A percentile compares a stretch with the other conserved stretches of the same genome.
Evolutionary conservation across 2,797 vertebrate genomes (phyloP).

Genomic region (Yasuhikotakia modesta): DNA sequence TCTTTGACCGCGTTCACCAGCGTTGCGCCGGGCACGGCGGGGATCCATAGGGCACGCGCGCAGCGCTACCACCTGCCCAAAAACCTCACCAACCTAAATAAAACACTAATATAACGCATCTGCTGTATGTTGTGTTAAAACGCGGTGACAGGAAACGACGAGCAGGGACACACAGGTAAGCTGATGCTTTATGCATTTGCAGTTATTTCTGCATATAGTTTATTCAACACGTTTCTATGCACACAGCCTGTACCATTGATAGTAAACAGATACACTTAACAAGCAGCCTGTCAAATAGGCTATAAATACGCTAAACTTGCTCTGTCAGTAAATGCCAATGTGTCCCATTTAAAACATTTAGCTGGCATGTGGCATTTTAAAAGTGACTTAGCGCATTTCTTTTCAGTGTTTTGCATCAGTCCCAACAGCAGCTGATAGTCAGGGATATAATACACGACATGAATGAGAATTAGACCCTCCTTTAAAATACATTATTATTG

Average conservation of each 20-base stretch:
- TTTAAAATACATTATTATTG: conserved; percentile 13
- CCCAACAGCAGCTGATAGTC: conserved; percentile 16
- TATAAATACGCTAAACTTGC: conserved; percentile 14
- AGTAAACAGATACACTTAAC: background rate
- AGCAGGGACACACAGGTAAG: conserved; percentile 43
- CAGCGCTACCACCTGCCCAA: conserved; percentile 15
- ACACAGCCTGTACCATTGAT: background rate
- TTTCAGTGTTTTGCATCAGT: conserved; percentile 8
- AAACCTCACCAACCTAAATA: conserved; percentile 27
- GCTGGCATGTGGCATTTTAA: background rate
- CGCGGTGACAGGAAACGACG: background rate
- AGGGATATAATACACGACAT: conserved; percentile 20
- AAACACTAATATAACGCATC: conserved; percentile 32
- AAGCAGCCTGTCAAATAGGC: background rate
- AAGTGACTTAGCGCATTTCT: background rate
- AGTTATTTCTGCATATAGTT: conserved; percentile 8
- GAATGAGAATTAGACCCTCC: conserved; percentile 26
- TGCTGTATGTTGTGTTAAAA: background rate
- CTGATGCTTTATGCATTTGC: conserved; percentile 4
- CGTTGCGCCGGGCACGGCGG: conserved; percentile 24
- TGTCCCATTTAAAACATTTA: background rate
- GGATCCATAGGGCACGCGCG: conserved; percentile 28
- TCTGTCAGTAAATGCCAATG: background rate
- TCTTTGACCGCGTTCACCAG: conserved; percentile 35
- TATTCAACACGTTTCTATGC: conserved; percentile 31